Percentiles rank a stretch among this genome's conserved stretches.
Conservation (phyloP, 2,113 vertebrate species). For the Chamaea fasciata region DNA sequence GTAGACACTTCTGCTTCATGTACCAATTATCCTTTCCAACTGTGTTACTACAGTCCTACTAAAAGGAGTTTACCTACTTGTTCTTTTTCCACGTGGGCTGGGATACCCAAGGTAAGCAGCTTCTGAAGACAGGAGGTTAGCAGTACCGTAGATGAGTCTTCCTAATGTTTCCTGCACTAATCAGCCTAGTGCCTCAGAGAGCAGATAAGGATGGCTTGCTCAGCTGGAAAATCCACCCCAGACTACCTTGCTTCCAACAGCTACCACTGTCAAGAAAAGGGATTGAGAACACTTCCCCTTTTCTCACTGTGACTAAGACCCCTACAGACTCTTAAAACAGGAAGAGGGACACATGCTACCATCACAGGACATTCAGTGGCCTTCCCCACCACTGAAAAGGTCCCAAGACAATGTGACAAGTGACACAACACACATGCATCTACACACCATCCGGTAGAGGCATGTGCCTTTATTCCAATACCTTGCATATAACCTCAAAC, state of each 20-base stretch:
- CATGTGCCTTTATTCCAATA: not conserved
- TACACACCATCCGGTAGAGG: not conserved
- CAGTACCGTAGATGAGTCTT: not conserved
- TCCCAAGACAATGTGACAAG: not conserved
- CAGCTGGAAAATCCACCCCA: not conserved
- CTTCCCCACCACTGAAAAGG: not conserved
- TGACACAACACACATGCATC: not conserved
- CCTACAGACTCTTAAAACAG: not conserved
- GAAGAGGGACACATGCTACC: not conserved
- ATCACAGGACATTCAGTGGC: not conserved
- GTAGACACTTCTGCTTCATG: not conserved
- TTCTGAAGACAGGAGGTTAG: not conserved
- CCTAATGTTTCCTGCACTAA: not conserved
- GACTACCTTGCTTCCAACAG: not conserved
- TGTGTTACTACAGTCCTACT: not conserved
- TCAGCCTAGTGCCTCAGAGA: not conserved
- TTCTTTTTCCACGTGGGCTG: not conserved
- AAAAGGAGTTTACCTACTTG: not conserved
- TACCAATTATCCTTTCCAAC: not conserved
- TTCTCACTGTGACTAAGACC: not conserved
- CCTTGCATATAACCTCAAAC: not conserved
- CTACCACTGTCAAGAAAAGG: not conserved
- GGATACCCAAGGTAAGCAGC: not conserved
- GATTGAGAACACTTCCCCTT: not conserved
- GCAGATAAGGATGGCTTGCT: rapidly evolving